Base-by-base conservation (phyloP, 2,113 vertebrate species). In the Odobenus rosmarus region DNA sequence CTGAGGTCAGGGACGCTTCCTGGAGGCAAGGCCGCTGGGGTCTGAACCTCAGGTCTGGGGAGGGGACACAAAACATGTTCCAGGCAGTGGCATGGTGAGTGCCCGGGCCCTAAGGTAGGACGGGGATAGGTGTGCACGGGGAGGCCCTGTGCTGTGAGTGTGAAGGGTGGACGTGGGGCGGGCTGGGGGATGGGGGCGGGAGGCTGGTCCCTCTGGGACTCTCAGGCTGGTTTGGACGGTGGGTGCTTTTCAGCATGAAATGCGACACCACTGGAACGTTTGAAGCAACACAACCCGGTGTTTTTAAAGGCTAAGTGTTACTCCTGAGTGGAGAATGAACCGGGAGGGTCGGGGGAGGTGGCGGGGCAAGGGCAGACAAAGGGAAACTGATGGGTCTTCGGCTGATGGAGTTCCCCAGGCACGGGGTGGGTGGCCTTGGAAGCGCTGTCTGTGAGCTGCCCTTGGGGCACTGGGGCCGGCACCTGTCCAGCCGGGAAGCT, bases 201-300 rank as follows among this genome's bases (percentile, higher is more conserved):
- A 33, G 31, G 62, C 62, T 67, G 62, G 31, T 67, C 62, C 13
- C 62, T 67, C 31, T 3, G 62, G 31, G 31, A 15, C 62, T 33
- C 13, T 67, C 31, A 7, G 51, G 4, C 7, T 0, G 1, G 10
- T 13, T 0, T 15, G 46, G 59, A 59, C 16, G 12, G 39, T 18
- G 24, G 31, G 39, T 46, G 33, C n/a, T 49, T 36, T 67, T 28
- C 39, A 3, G 23, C 3, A 5, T 39, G 74, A 55, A 49, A 24
- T 0, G 0, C 4, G 3, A 26, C 2, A 12, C 11, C 18, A 0
- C 10, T 31, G 24, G 51, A 21, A 33, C 6, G 4, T 26, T 26
- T 24, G 72, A 57, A 33, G 7, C 72, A 4, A 24, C 14, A 5
- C 0, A 49, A 16, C 42, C 46, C 1, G 1, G 15, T 16, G 16